Conservation (phyloP, 2,113 vertebrate genomes). For the Panthera leo region DNA sequence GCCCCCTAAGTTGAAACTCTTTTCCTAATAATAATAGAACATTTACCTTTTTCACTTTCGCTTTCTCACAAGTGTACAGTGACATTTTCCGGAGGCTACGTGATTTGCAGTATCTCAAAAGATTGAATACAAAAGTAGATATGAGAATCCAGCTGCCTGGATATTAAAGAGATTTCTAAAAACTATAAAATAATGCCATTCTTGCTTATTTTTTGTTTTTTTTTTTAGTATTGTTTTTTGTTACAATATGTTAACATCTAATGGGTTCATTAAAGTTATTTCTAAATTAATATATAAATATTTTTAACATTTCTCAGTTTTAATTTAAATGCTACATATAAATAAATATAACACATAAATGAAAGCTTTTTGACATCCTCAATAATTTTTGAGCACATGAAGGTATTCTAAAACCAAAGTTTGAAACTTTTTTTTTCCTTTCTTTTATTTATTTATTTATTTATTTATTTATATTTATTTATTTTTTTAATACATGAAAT, state of each 20-base stretch:
- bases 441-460: too few relatives aligned
- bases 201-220: background rate
- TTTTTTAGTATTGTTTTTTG: constrained; percentile 31
- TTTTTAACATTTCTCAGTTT: background rate
- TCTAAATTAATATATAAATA: background rate
- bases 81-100: background rate
- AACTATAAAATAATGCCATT: constrained; percentile 1
- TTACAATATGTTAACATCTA: constrained; percentile 18
- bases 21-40: background rate
- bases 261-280: background rate
- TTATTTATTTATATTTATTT: too few relatives aligned
- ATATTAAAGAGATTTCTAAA: constrained; percentile 16
- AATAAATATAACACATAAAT: background rate
- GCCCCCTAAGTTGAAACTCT: background rate
- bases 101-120: background rate
- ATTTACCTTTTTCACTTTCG: background rate
- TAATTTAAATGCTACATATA: constrained; percentile 26
- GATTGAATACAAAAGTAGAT: background rate
- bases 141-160: background rate
- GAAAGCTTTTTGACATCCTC: background rate
- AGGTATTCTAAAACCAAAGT: background rate
- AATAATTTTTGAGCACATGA: background rate
- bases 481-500: too few relatives aligned
- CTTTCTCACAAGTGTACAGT: background rate
- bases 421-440: background rate